phyloP scores from a whole-genome alignment of 92 coral and sea anemone species.

The Parazoanthus atlanticus region DNA sequence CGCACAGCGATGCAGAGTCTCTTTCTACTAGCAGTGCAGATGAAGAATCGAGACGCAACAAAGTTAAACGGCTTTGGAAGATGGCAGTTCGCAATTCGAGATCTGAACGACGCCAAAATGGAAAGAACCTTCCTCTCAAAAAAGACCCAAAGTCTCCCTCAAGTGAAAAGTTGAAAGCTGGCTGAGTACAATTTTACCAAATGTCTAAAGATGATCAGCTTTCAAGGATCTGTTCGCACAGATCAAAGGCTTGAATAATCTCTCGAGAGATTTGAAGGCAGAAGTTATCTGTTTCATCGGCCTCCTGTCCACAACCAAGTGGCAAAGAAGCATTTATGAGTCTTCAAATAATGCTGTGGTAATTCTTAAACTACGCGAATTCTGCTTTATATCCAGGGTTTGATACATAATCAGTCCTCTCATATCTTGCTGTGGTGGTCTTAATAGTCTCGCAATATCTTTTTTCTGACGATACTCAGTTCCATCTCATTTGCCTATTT shows the following conservation, averaged over 20 bases:
- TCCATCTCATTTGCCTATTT: neutral
- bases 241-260: neutral
- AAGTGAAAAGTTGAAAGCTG: conserved; percentile 63
- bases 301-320: neutral
- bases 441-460: neutral
- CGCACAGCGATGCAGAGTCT: conserved; percentile 59
- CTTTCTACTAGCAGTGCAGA: conserved; percentile 53
- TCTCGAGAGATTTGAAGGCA: neutral
- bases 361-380: neutral
- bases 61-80: conserved; percentile 80
- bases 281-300: neutral
- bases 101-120: conserved; percentile 25
- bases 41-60: conserved; percentile 71
- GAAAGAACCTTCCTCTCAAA: conserved; percentile 2
- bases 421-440: neutral
- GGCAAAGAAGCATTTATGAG: neutral
- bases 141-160: conserved; percentile 29
- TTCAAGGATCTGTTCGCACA: neutral
- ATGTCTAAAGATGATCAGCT: neutral
- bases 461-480: neutral
- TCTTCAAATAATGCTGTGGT: neutral
- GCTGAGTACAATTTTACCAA: conserved; percentile 1
- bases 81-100: conserved; percentile 73
- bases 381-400: neutral
- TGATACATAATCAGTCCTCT: neutral